Evolutionary conservation across 1,140 invertebrate genomes (phyloP).

Genomic region (Centruroides sculpturatus): DNA sequence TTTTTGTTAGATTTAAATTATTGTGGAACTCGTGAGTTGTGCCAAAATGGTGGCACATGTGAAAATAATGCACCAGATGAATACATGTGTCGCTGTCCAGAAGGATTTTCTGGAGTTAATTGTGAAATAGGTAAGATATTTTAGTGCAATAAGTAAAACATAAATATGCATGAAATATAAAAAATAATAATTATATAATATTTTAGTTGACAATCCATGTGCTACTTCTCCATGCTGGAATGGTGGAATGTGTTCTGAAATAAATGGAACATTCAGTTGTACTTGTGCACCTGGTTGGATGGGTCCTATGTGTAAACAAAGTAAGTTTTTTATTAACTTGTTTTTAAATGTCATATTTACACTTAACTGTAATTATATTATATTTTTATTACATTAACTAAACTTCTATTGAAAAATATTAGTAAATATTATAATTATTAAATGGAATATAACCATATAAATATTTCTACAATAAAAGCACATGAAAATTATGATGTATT

Average conservation of each 20-base stretch:
- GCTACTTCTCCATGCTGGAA: slow-evolving; percentile 53
- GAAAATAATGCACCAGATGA: slow-evolving; percentile 81
- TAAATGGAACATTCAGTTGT: slow-evolving; percentile 36
- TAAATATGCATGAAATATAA: too few species aligned
- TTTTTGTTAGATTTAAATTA: slow-evolving; percentile 65
- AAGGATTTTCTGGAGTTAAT: slow-evolving; percentile 30
- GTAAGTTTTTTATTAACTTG: neutral
- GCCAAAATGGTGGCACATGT: slow-evolving; percentile 84
- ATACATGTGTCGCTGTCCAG: slow-evolving; percentile 41
- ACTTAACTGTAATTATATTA: too few species aligned
- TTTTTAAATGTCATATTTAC: too few species aligned
- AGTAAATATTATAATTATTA: too few species aligned
- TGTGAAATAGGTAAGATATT: slow-evolving; percentile 30
- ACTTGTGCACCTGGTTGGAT: slow-evolving; percentile 65
- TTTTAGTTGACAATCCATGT: slow-evolving; percentile 17
- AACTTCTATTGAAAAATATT: too few species aligned
- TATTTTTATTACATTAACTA: too few species aligned
- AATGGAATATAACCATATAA: too few species aligned
- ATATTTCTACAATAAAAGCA: too few species aligned
- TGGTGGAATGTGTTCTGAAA: slow-evolving; percentile 51
- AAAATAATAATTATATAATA: neutral
- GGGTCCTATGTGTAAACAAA: slow-evolving; percentile 28
- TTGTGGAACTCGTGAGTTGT: slow-evolving; percentile 90
- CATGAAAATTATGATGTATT: too few species aligned
- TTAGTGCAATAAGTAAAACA: neutral